A percentile compares a stretch with the other conserved stretches of the same genome.
These are phyloP conservation scores for Eriosoma lanigerum DNA, from an alignment of 1,140 invertebrate species.

Conservation along the genomic window DNA sequence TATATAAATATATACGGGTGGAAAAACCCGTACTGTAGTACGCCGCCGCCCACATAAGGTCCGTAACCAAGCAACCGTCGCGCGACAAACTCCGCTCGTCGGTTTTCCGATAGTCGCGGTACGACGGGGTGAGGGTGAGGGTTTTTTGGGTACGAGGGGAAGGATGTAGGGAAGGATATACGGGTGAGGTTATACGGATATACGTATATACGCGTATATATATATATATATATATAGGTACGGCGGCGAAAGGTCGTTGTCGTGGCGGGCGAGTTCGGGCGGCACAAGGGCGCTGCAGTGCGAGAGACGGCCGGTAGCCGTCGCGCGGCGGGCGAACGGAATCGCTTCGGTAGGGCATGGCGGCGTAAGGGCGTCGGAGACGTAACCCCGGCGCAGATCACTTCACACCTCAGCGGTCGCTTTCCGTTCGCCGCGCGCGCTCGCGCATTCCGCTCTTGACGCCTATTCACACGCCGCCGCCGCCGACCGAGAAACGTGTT, in stretches of 20 bases:
- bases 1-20: not conserved
- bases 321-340: too few species aligned
- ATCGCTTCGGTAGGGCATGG: too few species aligned
- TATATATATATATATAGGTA: not conserved
- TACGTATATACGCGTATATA: too few species aligned
- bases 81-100: not conserved
- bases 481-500: too few species aligned
- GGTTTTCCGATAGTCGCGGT: too few species aligned
- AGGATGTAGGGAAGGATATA: not conserved
- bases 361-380: not conserved
- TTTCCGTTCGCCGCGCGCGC: not conserved
- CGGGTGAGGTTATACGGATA: too few species aligned
- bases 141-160: not conserved
- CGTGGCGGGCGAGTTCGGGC: not conserved
- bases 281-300: too few species aligned
- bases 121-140: too few species aligned
- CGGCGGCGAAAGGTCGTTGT: not conserved
- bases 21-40: not conserved
- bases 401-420: slow-evolving; percentile 44
- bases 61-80: slow-evolving; percentile 37
- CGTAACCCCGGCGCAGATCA: slow-evolving; percentile 30
- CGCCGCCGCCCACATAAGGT: slow-evolving; percentile 33
- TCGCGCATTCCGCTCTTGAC: not conserved
- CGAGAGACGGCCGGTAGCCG: too few species aligned
- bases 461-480: not conserved